Conservation (phyloP, 2,113 vertebrate genomes). For the Platichthys flesus region DNA sequence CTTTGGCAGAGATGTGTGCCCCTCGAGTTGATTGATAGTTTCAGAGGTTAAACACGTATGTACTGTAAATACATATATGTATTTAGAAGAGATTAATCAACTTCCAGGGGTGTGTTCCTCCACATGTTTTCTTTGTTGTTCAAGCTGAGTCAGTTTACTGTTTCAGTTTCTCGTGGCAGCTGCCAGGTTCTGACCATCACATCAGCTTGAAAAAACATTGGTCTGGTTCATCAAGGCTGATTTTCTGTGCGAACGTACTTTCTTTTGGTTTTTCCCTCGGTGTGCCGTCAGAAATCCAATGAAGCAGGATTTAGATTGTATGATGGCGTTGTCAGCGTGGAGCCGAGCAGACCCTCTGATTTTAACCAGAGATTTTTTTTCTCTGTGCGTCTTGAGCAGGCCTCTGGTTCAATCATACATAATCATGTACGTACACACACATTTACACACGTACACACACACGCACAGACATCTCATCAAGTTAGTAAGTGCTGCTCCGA, state of each 20-base stretch:
- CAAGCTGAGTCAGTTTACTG: not conserved
- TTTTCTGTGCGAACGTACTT: constrained; percentile 42
- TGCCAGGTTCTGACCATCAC: constrained; percentile 5
- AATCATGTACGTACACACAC: constrained; percentile 73
- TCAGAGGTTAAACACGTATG: no score
- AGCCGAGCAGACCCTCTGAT: constrained; percentile 70
- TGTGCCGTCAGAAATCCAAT: constrained; percentile 75
- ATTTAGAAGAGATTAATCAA: no score
- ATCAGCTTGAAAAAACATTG: constrained; percentile 16
- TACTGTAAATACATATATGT: no score
- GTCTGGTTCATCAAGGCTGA: constrained; percentile 62
- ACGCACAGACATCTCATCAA: constrained; percentile 69
- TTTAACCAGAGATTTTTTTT: constrained; percentile 79
- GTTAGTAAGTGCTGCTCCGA: constrained; percentile 55
- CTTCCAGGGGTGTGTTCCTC: no score
- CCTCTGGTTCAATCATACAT: constrained; percentile 75
- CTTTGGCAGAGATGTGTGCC: no score
- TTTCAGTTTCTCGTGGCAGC: not conserved
- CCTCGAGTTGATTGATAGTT: no score
- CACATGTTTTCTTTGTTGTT: not conserved
- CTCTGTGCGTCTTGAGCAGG: constrained; percentile 57
- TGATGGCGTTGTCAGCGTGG: constrained; percentile 72
- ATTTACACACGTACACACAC: constrained; percentile 50
- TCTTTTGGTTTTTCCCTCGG: constrained; percentile 12
- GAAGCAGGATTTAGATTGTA: constrained; percentile 63